Conservation (phyloP, 1,140 invertebrate species). For the Diabrotica undecimpunctata region DNA sequence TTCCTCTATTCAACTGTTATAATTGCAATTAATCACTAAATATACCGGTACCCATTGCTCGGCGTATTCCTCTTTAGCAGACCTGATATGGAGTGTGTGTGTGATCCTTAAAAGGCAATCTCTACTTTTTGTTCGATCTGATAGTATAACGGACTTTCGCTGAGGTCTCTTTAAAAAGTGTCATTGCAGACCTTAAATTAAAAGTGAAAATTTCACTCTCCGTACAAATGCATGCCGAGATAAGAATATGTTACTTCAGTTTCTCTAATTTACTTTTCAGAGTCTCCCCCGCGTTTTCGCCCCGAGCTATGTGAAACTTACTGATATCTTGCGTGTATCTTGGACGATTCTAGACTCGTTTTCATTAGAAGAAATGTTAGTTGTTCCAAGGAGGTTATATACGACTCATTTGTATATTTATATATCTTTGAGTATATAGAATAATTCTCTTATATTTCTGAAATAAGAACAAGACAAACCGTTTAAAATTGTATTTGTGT, state of each 20-base stretch:
- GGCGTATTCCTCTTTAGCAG: neutral
- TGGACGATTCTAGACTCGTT: too few species aligned
- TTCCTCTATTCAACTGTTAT: too few species aligned
- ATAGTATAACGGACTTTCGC: neutral
- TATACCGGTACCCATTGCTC: neutral
- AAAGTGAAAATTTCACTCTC: slow-evolving; percentile 2
- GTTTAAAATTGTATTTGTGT: too few species aligned
- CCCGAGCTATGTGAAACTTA: neutral
- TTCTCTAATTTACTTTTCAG: slow-evolving; percentile 1
- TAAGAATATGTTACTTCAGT: neutral
- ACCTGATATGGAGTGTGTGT: neutral
- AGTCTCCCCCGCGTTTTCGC: neutral
- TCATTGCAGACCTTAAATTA: neutral
- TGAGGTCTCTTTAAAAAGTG: neutral
- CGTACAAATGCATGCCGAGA: neutral
- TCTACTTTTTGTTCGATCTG: neutral
- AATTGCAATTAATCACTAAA: too few species aligned
- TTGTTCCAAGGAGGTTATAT: too few species aligned
- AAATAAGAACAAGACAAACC: too few species aligned
- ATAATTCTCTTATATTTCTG: too few species aligned
- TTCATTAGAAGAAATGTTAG: too few species aligned
- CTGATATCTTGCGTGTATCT: too few species aligned
- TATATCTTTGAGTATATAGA: too few species aligned
- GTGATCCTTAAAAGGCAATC: neutral
- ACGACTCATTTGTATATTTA: too few species aligned